phyloP scores from a whole-genome alignment of 2,888 invertebrate genomes.

The Tetranychus truncatus region DNA sequence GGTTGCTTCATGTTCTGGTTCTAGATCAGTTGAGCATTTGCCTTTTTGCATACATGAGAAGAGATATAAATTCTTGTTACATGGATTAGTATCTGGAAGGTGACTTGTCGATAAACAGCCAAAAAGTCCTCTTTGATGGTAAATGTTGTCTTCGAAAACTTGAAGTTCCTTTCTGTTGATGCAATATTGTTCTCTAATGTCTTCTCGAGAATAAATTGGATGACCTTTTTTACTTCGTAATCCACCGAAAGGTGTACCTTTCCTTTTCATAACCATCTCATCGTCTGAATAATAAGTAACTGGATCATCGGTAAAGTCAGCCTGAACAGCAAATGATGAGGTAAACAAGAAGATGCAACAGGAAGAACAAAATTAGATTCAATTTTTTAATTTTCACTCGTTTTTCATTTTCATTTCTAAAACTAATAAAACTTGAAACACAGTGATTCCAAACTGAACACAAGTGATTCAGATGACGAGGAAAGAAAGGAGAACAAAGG shows the following conservation, averaged over 20 bases:
- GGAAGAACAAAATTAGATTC: too few relatives aligned
- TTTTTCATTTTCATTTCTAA: too few relatives aligned
- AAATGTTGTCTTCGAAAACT: conserved; percentile 14
- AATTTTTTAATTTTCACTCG: too few relatives aligned
- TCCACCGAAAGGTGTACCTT: conserved; percentile 20
- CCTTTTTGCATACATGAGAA: conserved; percentile 20
- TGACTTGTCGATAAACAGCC: conserved; percentile 24
- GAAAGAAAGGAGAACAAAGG: too few relatives aligned
- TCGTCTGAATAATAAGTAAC: conserved; percentile 53
- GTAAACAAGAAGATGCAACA: not conserved
- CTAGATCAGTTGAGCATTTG: conserved; percentile 11
- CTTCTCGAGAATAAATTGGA: conserved; percentile 56
- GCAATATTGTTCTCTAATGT: conserved; percentile 78
- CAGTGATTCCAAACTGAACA: too few relatives aligned
- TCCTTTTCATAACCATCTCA: conserved; percentile 48
- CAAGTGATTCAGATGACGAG: too few relatives aligned
- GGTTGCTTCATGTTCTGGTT: not conserved
- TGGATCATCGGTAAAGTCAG: not conserved
- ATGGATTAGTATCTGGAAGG: conserved; percentile 24
- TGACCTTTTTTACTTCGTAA: conserved; percentile 29
- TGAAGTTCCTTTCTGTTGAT: conserved; percentile 69
- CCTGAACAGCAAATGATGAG: not conserved
- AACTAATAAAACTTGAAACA: too few relatives aligned
- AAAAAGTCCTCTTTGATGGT: conserved; percentile 22
- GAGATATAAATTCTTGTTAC: conserved; percentile 24